Evolutionary conservation across 1,140 invertebrate genomes (phyloP).

Genomic region (Orchesella cincta): DNA sequence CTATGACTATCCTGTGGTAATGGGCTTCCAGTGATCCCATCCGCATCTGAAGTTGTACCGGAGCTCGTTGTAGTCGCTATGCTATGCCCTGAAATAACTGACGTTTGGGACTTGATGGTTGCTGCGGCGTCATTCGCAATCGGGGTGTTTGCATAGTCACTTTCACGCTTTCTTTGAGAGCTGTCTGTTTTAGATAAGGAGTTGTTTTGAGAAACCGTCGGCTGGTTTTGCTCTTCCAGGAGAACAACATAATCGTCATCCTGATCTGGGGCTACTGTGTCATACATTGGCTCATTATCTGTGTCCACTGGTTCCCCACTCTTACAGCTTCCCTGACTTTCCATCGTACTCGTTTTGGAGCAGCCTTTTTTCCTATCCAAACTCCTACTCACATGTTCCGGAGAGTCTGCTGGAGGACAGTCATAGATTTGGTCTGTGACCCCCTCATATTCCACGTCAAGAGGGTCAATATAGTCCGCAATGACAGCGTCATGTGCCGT

Average conservation of each 20-base stretch:
- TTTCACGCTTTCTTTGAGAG: constrained; percentile 53
- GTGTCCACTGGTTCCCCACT: constrained; percentile 10
- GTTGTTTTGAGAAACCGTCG: constrained; percentile 65
- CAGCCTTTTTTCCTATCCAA: constrained; percentile 18
- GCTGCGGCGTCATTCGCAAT: constrained; percentile 51
- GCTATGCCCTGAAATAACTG: constrained; percentile 55
- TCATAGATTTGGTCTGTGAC: constrained; percentile 49
- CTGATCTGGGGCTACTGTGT: constrained; percentile 53
- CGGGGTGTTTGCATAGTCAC: constrained; percentile 12
- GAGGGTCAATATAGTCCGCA: constrained; percentile 49
- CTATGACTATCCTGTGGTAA: constrained; percentile 43
- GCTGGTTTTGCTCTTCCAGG: constrained; percentile 56
- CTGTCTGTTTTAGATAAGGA: constrained; percentile 58
- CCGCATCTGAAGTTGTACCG: constrained; percentile 61
- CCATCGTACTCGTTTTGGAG: constrained; percentile 34
- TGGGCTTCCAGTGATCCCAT: constrained; percentile 55
- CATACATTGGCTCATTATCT: constrained; percentile 51
- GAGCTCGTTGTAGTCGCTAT: constrained; percentile 56
- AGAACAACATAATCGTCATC: constrained; percentile 71
- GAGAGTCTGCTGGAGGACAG: constrained; percentile 44
- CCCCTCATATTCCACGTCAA: constrained; percentile 47
- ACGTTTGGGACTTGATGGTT: constrained; percentile 52
- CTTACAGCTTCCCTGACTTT: constrained; percentile 33
- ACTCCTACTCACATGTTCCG: constrained; percentile 27
- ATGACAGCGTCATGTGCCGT: constrained; percentile 33